Evolutionary conservation across 2,888 invertebrate genomes (phyloP).

Genomic region (Endotricha flammealis): DNA sequence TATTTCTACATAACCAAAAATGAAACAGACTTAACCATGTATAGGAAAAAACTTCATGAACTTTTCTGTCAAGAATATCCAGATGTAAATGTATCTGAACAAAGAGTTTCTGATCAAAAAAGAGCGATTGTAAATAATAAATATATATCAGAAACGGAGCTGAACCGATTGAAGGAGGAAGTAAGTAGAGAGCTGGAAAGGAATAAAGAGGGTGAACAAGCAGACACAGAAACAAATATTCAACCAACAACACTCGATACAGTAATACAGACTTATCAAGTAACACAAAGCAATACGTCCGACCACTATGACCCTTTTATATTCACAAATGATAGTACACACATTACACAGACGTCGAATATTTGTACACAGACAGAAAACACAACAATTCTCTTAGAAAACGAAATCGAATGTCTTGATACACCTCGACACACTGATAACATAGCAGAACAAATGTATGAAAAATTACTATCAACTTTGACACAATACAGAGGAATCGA

Average conservation of each 20-base stretch:
- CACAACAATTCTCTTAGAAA: neutral
- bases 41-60: slow-evolving; percentile 15
- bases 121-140: slow-evolving; percentile 19
- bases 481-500: neutral
- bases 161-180: slow-evolving; percentile 1
- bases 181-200: neutral
- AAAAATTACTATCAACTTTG: neutral
- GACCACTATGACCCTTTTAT: too few relatives aligned
- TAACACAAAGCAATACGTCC: neutral
- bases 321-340: too few relatives aligned
- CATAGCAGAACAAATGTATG: neutral
- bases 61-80: slow-evolving; percentile 16
- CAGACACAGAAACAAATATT: neutral
- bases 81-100: slow-evolving; percentile 15
- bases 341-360: neutral
- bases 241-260: neutral
- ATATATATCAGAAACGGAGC: slow-evolving; percentile 2
- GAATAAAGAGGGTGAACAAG: too few relatives aligned
- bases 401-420: neutral
- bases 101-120: slow-evolving; percentile 22
- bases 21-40: slow-evolving; percentile 13
- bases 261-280: neutral
- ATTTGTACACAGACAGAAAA: neutral
- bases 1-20: slow-evolving; percentile 13
- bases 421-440: neutral